Base-by-base conservation (phyloP, 2,797 vertebrate species). In the Tarsius wallacei region DNA sequence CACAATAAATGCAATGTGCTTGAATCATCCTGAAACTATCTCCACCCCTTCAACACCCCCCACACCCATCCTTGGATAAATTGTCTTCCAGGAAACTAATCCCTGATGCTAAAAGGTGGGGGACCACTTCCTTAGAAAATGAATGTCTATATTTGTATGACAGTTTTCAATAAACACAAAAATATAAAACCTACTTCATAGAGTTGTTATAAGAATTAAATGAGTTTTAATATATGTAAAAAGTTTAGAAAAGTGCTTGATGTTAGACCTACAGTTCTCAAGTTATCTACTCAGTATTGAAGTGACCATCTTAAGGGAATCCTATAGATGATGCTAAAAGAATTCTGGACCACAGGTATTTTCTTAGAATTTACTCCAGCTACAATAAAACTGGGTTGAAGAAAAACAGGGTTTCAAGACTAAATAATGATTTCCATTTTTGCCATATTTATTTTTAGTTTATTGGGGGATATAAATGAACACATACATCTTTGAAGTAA, bases 361-460 rank as follows among this genome's bases (percentile, higher is more conserved):
- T 85, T 81, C 49, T 89, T 85, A 81, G n/a, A 85, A 26, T 80
- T 61, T 57, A 81, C 81, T 93, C 28, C 5, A 31, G 22, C n/a
- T 74, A 22, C 1, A 57, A 17, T 74, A 85, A 73, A 81, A 21
- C 19, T 78, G 24, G 24, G 21, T 12, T 59, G 24, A 26, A 77
- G 17, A 8, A 59, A 24, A 24, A n/a, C 47, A 81, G 73, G 31
- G 24, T 86, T 86, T 93, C 74, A 63, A 66, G 15, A 55, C 57
- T 42, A 81, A 94, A 61, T 53, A 11, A 85, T 55, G 16, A 59
- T 73, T 68, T 91, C 17, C 74, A 89, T 36, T 80, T 89, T 55
- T 36, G 80, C 26, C 13, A 14, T 90, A 22, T 21, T 95, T 86
- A 86, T 93, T 81, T 93, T 86, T 90, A 95, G 59, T 24, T 53